Conservation (phyloP, 2,113 vertebrate genomes). For the Promerops cafer region DNA sequence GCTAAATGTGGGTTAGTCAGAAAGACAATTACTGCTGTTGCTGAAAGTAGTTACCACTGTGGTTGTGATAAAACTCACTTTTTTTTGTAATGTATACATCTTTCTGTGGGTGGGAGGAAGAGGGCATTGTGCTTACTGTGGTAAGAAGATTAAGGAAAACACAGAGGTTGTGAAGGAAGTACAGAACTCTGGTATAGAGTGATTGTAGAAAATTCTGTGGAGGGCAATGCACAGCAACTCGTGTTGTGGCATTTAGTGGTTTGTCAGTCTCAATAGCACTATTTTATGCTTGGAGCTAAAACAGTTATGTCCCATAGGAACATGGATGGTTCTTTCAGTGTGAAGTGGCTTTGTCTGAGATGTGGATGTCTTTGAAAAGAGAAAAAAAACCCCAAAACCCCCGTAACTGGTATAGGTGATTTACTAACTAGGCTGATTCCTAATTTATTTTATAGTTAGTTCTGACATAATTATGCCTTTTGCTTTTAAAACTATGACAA, state of each 20-base stretch:
- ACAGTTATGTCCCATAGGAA: not conserved
- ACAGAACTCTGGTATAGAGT: not conserved
- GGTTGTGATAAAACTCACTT: not conserved
- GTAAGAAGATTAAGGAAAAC: not conserved
- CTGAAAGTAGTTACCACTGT: not conserved
- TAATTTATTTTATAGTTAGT: not conserved
- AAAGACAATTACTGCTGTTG: not conserved
- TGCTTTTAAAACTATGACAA: not conserved
- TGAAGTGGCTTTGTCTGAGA: not conserved
- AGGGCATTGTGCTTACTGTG: not conserved
- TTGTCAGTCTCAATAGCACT: not conserved
- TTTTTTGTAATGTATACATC: not conserved
- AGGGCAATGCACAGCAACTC: not conserved
- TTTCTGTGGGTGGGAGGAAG: not conserved
- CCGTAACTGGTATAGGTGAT: not conserved
- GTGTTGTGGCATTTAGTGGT: not conserved
- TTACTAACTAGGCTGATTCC: not conserved
- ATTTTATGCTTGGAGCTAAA: not conserved
- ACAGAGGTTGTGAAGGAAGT: not conserved
- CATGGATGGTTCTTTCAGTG: not conserved
- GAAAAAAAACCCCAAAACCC: accelerated
- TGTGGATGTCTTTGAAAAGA: not conserved
- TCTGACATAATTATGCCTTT: not conserved
- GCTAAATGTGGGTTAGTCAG: not conserved
- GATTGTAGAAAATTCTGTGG: not conserved